Evolutionary conservation across 2,888 invertebrate genomes (phyloP), one percentile per base, ranked within the genome.

Genomic region (Megamerina dolium): DNA sequence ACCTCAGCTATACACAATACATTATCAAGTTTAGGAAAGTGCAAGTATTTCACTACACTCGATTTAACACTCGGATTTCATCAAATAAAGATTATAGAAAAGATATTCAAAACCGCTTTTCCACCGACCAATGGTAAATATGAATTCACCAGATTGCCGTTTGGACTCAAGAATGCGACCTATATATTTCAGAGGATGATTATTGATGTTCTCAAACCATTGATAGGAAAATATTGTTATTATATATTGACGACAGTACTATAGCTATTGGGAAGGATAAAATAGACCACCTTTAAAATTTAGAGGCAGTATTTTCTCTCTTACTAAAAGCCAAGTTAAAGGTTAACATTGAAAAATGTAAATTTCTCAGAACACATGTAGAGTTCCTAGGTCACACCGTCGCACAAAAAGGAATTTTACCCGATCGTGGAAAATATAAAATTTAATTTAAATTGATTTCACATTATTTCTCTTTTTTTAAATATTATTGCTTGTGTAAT

Each of bases 31-130:
- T 14, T 46, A 20, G 44, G 46, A 19, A 34, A 43, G 17, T 26
- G 18, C 5, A 43, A 41, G 21, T 43, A 38, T 8, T 46, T 43
- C 20, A 41, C 41, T 4, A 44, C 46, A 5, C 35, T 49, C 6
- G 43, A 41, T 20, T 21, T 49, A n/a, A 47, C 47, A 6, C 45
- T 42, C 5, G 42, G 43, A n/a, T 48, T 48, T 16, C 39, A 45
- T 20, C 45, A 45, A 16, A 41, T 37, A 12, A 29, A 37, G 26
- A 43, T 47, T 35, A 44, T 42, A 31, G 36, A 43, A 5, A 43
- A 47, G 14, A 49, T 47, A 8, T 31, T 41, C 10, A 50, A 50
- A 40, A 50, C 47, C 14, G 41, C 47, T 2, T 50, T 50, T 37
- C 45, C 46, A 9, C 49, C 52, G 3, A 41, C 42, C 34, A 52